Base-by-base conservation (phyloP, 1,140 invertebrate genomes). In the Bombus difficillimus region DNA sequence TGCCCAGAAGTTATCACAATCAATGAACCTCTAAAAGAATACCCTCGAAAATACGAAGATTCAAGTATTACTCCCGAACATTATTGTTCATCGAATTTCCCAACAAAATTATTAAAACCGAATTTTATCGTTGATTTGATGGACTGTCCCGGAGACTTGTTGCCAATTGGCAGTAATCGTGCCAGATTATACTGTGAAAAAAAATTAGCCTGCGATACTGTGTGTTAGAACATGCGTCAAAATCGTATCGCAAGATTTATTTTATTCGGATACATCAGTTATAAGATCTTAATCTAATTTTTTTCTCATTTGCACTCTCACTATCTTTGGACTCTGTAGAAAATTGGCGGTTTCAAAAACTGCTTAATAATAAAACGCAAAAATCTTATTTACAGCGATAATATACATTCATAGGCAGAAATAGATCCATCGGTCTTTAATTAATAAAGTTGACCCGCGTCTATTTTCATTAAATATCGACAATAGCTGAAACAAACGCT, bases 51-150 rank as follows among this genome's bases (percentile, higher is more conserved):
- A 62, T 15, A 1, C 2, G 6, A 43, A 10, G 28, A 22, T 37
- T 22, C n/a, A 13, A 62, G 82, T 22, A 0, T 37, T 0, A 32
- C 34, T 25, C 9, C 15, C 0, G 12, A 34, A 9, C 18, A 89
- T 81, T n/a, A 25, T 37, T 18, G 25, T 71, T 37, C 10, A 68
- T 39, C 32, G 18, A 32, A 87, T 39, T 88, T 94, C 8, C 96
- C 96, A 4, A 95, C 94, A n/a, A 96, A 96, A 4, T 91, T 97
- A 57, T 89, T 97, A 5, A 93, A 95, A 32, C 94, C 96, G 32
- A 97, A 96, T 89, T 96, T 96, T 83, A 95, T 97, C 13, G 96
- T 97, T 18, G 96, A 97, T 86, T 91, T 97, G 12, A 96, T 96
- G 92, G 92, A 95, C 25, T 87, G 92, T 3, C 96, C 96, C 0